Base-by-base conservation (phyloP, 64 coral and sea anemone species). In the Montipora cactus region DNA sequence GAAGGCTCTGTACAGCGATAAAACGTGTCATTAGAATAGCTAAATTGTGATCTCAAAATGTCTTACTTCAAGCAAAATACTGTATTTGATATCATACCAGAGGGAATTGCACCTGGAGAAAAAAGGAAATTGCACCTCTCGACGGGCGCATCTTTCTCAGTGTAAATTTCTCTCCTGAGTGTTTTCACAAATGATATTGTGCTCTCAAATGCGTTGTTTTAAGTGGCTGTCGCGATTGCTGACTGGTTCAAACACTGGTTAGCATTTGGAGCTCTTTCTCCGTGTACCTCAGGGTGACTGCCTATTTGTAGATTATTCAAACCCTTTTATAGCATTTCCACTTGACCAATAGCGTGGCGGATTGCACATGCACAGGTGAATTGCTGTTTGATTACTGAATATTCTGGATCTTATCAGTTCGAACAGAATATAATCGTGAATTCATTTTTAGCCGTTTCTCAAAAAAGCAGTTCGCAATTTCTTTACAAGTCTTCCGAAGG, bases 171-270 rank as follows among this genome's bases (percentile, higher is more conserved):
- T 64, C 3, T 66, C 71, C 62, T 11, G 6, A 82, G 5, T 86
- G 82, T 86, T 48, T 69, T 69, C 66, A 11, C 5, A 49, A 86
- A 48, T 86, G 82, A 86, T 86, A 86, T 86, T 86, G 82, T 48
- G 8, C 20, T 22, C 12, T 8, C 46, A 68, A 66, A 16, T 2
- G 46, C 19, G 45, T 44, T 86, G 19, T 21, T 28, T 72, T 70
- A 64, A 21, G 5, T 48, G 47, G 16, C 45, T 23, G 18, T 71
- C 16, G 67, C 47, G 20, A 23, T 62, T 12, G 59, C 28, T 74
- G 5, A 25, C 59, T 67, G 19, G 16, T 84, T 47, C 7, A 4
- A 64, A 16, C 14, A 15, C 14, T 4, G 61, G 9, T 15, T 14
- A 64, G 68, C 68, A 19, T 5, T 4, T 1, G 5, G 21, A 71